Evolutionary conservation across 2,797 vertebrate species (phyloP).

Genomic region (Sciurus vulgaris): DNA sequence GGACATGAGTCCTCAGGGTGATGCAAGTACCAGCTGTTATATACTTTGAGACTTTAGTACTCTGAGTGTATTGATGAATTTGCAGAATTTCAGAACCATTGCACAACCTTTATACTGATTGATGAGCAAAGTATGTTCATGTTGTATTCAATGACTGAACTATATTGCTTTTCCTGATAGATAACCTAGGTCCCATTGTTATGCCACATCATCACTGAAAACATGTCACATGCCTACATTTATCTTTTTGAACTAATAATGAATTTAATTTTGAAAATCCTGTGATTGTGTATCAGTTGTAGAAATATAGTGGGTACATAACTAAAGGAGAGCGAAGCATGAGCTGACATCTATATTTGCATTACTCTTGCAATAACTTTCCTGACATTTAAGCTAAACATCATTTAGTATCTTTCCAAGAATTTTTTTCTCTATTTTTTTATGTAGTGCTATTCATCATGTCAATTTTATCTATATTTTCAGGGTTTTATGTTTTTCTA

Average conservation of each 20-base stretch:
- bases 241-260: not conserved
- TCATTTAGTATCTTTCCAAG: not conserved
- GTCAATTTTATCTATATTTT: not conserved
- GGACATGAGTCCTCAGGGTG: accelerated
- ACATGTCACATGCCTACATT: not conserved
- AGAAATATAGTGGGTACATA: not conserved
- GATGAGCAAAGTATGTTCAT: not conserved
- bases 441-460: not conserved
- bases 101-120: accelerated
- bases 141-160: not conserved
- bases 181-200: not conserved
- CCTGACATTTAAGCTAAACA: not conserved
- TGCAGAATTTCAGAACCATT: not conserved
- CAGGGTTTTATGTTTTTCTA: not conserved
- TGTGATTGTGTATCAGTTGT: not conserved
- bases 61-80: not conserved
- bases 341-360: accelerated
- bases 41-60: not conserved
- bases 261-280: not conserved
- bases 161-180: not conserved
- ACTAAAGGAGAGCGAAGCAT: no score
- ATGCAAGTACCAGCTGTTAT: accelerated
- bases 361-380: accelerated
- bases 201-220: accelerated
- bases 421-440: not conserved